A percentile compares a stretch with the other conserved stretches of the same genome.
Evolutionary conservation across 2,797 vertebrate species (phyloP).

Genomic region (Falco rusticolus): DNA sequence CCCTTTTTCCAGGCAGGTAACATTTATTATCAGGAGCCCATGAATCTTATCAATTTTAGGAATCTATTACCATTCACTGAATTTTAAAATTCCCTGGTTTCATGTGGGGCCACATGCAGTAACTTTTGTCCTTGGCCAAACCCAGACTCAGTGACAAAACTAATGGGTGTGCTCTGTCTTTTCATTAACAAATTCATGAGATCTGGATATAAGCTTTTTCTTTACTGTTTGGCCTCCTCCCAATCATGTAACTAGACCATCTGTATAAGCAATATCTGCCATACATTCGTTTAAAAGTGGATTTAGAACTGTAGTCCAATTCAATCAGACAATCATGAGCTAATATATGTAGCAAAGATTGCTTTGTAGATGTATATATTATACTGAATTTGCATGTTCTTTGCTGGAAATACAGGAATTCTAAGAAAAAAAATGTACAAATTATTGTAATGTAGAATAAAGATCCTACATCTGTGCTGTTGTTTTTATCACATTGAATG

Average conservation of each 20-base stretch:
- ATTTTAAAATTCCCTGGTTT: background rate
- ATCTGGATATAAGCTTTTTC: background rate
- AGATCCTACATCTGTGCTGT: background rate
- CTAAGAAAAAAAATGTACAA: background rate
- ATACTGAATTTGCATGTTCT: background rate
- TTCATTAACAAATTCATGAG: background rate
- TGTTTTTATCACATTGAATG: background rate
- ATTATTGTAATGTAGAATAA: background rate
- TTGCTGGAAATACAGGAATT: background rate
- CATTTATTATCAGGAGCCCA: background rate
- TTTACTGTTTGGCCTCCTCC: slow-evolving; percentile 2
- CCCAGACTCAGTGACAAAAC: background rate
- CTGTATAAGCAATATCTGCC: slow-evolving; percentile 19
- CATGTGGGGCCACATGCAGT: background rate
- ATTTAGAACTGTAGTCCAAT: slow-evolving; percentile 12
- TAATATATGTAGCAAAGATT: slow-evolving; percentile 18
- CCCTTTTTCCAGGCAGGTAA: background rate
- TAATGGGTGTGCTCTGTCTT: background rate
- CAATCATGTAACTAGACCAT: background rate
- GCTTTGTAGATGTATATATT: background rate
- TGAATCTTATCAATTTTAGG: background rate
- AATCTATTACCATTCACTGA: background rate
- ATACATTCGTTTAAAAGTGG: slow-evolving; percentile 22
- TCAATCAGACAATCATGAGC: slow-evolving; percentile 1
- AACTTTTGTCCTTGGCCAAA: background rate